Percentiles rank a stretch among this genome's conserved stretches.
phyloP scores from a whole-genome alignment of 2,113 vertebrate genomes.

The Notarius quadriscutis region DNA sequence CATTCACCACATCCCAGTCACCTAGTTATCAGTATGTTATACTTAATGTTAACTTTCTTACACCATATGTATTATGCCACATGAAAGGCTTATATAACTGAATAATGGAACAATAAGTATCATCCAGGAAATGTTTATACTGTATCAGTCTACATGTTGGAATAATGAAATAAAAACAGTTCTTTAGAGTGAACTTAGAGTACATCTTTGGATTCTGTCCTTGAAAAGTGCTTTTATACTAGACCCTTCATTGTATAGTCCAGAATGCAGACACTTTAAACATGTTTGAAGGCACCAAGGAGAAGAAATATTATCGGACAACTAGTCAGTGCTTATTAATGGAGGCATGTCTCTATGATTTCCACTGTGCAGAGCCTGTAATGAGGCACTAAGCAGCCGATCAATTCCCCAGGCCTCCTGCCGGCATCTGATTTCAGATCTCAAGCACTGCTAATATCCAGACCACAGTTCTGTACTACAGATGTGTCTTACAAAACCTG shows the following conservation, averaged over 20 bases:
- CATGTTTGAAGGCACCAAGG: background rate
- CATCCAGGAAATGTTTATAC: background rate
- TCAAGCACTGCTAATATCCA: conserved; percentile 9
- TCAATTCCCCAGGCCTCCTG: conserved; percentile 4
- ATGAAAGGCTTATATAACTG: background rate
- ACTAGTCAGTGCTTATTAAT: conserved; percentile 5
- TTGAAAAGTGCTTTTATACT: background rate
- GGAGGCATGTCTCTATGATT: conserved; percentile 9
- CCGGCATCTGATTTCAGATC: conserved; percentile 32
- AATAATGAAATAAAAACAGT: background rate
- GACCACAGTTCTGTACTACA: conserved; percentile 1
- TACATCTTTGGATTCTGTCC: background rate
- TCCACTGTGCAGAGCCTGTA: background rate
- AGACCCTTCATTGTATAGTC: background rate
- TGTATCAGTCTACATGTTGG: background rate
- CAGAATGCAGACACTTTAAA: background rate
- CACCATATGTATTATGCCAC: background rate
- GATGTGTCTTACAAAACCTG: background rate
- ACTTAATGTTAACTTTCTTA: background rate
- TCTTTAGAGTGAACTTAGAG: background rate
- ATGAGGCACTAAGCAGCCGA: conserved; percentile 37
- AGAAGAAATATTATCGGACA: conserved; percentile 12
- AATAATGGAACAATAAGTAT: background rate
- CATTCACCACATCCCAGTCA: background rate
- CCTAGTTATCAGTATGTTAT: background rate